Conservation (phyloP, 2,113 vertebrate species). For the Megalops atlanticus region DNA sequence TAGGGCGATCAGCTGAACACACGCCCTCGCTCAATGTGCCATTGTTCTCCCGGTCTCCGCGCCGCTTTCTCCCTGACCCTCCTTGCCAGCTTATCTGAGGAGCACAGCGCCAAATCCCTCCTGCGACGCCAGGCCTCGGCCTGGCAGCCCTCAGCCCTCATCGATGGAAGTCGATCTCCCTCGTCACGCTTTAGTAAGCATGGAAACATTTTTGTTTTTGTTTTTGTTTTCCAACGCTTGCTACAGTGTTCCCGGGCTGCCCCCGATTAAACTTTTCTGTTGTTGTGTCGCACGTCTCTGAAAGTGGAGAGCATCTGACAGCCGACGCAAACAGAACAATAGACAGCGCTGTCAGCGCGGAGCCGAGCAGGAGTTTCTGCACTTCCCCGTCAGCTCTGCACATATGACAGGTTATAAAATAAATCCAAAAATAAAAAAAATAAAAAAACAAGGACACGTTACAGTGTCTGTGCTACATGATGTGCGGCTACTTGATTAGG, state of each 20-base stretch:
- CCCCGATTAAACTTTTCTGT: no score
- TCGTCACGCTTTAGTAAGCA: no score
- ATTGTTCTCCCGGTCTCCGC: slow-evolving; percentile 65
- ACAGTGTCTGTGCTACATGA: not conserved
- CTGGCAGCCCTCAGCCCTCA: no score
- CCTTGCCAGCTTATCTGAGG: slow-evolving; percentile 58
- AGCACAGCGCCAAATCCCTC: slow-evolving; percentile 56
- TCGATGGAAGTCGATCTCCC: slow-evolving; percentile 48
- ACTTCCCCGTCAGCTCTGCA: no score
- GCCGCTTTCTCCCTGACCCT: slow-evolving; percentile 56
- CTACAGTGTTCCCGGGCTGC: no score
- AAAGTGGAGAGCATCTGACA: not conserved
- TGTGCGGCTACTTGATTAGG: not conserved
- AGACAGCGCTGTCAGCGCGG: no score
- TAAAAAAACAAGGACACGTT: not conserved
- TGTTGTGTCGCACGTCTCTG: not conserved
- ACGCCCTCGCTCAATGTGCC: slow-evolving; percentile 61
- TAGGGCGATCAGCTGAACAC: slow-evolving; percentile 68
- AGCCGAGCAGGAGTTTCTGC: no score
- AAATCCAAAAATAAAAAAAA: not conserved
- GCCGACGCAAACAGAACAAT: not conserved
- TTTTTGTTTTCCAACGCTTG: no score
- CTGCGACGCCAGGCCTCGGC: not conserved
- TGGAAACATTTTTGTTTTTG: no score
- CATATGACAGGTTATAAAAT: not conserved